phyloP scores from a whole-genome alignment of 2,797 vertebrate genomes.

The Acanthopagrus latus region DNA sequence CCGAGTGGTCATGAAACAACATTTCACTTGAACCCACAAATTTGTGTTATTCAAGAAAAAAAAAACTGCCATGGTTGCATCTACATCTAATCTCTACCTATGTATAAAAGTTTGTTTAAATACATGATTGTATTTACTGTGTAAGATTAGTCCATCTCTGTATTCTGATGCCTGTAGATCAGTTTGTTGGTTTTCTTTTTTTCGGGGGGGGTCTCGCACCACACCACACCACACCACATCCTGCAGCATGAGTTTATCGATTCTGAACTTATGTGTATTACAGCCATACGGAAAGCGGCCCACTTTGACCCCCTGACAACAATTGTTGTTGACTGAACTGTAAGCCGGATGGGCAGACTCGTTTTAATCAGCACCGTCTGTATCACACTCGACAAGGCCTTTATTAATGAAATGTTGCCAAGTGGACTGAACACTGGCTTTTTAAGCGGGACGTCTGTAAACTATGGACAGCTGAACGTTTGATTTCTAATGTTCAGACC shows the following conservation, averaged over 20 bases:
- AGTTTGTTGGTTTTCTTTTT: not conserved
- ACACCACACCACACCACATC: slow-evolving; percentile 20
- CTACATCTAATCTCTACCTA: slow-evolving; percentile 19
- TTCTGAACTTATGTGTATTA: slow-evolving; percentile 40
- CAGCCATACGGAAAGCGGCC: slow-evolving; percentile 35
- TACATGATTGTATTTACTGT: slow-evolving; percentile 55
- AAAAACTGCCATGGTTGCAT: slow-evolving; percentile 59
- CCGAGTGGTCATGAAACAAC: not conserved
- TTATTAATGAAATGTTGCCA: slow-evolving; percentile 62
- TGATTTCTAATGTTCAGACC: slow-evolving; percentile 65
- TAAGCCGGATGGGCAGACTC: slow-evolving; percentile 32
- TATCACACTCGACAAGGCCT: slow-evolving; percentile 52
- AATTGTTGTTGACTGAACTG: slow-evolving; percentile 19
- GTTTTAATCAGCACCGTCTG: slow-evolving; percentile 44
- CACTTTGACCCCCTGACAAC: slow-evolving; percentile 14
- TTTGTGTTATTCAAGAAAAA: slow-evolving; percentile 17
- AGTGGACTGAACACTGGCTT: slow-evolving; percentile 62
- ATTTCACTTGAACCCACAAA: slow-evolving; percentile 29
- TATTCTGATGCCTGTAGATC: slow-evolving; percentile 59
- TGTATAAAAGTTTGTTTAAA: slow-evolving; percentile 40
- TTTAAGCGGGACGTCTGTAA: slow-evolving; percentile 60
- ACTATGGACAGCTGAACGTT: slow-evolving; percentile 55
- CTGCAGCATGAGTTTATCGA: slow-evolving; percentile 34
- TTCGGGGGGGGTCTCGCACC: slow-evolving; percentile 11
- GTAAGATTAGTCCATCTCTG: slow-evolving; percentile 36